Evolutionary conservation across 2,797 vertebrate genomes (phyloP).

Genomic region (Crenuchus spilurus): DNA sequence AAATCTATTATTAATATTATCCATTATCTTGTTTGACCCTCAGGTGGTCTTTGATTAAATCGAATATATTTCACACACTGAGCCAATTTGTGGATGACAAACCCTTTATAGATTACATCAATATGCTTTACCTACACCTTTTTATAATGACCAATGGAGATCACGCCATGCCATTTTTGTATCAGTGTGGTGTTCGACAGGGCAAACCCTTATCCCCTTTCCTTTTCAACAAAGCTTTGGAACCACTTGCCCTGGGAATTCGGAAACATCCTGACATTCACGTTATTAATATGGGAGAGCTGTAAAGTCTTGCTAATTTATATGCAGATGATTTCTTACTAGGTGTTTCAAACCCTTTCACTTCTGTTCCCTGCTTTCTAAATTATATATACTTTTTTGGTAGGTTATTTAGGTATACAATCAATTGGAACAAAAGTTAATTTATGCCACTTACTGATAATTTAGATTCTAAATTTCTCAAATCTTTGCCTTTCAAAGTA

Average conservation of each 20-base stretch:
- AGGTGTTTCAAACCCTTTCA: not conserved
- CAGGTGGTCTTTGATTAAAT: not conserved
- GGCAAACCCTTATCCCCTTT: conserved; percentile 10
- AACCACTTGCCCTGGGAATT: conserved; percentile 23
- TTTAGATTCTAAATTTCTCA: not conserved
- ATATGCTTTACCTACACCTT: not conserved
- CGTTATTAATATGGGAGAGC: not conserved
- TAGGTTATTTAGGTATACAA: not conserved
- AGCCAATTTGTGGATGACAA: not conserved
- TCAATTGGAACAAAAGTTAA: conserved; percentile 5
- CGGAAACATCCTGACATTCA: conserved; percentile 6
- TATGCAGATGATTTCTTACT: conserved; percentile 35
- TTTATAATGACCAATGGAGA: not conserved
- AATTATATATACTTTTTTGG: not conserved
- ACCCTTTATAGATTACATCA: not conserved
- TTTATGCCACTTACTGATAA: not conserved
- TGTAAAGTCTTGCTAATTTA: conserved; percentile 12
- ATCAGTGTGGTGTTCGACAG: not conserved
- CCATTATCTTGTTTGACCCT: not conserved
- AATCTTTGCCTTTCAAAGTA: not conserved
- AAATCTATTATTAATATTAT: too few relatives aligned
- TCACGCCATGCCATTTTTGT: conserved; percentile 7
- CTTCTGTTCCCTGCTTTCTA: not conserved
- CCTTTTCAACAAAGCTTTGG: conserved; percentile 22
- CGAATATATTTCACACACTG: not conserved